phyloP scores from a whole-genome alignment of 1,140 invertebrate genomes.

The Magallana ariakensis region DNA sequence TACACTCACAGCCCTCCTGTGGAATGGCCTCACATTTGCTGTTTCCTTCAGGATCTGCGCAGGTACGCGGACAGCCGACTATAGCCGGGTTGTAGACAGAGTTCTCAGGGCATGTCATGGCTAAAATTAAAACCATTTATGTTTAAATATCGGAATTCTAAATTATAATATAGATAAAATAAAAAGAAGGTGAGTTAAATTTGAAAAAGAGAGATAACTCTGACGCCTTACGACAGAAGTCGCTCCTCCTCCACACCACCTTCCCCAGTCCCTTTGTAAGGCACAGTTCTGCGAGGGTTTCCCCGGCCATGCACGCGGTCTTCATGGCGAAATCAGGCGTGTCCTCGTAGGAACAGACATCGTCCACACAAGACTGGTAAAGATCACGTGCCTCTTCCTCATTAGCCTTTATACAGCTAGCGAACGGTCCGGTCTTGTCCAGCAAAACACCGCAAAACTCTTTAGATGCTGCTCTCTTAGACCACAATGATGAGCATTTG shows the following conservation, averaged over 20 bases:
- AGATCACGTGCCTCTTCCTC: slow-evolving; percentile 41
- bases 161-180: too few relatives aligned
- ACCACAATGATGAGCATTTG: not conserved
- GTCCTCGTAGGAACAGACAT: slow-evolving; percentile 56
- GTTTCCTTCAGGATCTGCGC: slow-evolving; percentile 37
- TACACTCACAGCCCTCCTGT: slow-evolving; percentile 64
- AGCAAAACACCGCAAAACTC: slow-evolving; percentile 58
- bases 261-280: slow-evolving; percentile 43
- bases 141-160: too few relatives aligned
- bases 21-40: slow-evolving; percentile 44
- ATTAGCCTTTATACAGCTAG: slow-evolving; percentile 49
- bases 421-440: slow-evolving; percentile 54
- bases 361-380: slow-evolving; percentile 55
- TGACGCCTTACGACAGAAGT: slow-evolving; percentile 58
- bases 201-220: not conserved
- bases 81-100: slow-evolving; percentile 43
- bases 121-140: not conserved
- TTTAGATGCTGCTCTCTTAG: not conserved
- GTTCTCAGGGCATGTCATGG: not conserved
- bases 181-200: not conserved
- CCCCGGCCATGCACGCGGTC: slow-evolving; percentile 51
- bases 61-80: slow-evolving; percentile 54
- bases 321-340: not conserved
- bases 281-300: slow-evolving; percentile 58
- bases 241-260: slow-evolving; percentile 56